A percentile compares a stretch with the other conserved stretches of the same genome.
Conservation (phyloP, 2,797 vertebrate genomes). For the Hipposideros larvatus region DNA sequence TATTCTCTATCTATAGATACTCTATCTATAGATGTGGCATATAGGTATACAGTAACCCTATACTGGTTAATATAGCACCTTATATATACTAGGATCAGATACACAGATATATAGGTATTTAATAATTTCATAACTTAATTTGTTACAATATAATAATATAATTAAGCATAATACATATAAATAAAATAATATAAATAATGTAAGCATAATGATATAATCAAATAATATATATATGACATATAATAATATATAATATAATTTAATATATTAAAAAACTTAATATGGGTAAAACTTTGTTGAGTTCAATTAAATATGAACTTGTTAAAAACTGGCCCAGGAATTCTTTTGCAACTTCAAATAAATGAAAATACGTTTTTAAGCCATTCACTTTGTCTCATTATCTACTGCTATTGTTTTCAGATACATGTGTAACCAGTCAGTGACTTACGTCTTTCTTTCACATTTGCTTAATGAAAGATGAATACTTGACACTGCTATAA, state of each 20-base stretch:
- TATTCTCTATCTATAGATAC: accelerated
- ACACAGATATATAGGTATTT: neutral
- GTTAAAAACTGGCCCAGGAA: neutral
- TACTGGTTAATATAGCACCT: neutral
- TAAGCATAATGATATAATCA: neutral
- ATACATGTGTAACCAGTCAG: no score
- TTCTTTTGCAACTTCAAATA: neutral
- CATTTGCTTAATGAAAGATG: neutral
- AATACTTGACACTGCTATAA: accelerated
- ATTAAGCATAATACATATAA: neutral
- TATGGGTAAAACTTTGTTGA: neutral
- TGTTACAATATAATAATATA: neutral
- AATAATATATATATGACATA: neutral
- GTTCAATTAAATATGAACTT: neutral
- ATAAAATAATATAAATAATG: neutral
- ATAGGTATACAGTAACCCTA: accelerated
- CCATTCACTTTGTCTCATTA: neutral
- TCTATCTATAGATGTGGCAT: accelerated
- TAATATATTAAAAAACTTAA: neutral
- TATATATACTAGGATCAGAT: neutral
- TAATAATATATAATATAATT: neutral
- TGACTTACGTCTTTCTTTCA: neutral
- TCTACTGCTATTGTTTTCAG: neutral
- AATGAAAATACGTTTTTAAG: neutral
- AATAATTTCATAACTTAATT: neutral